These are phyloP conservation scores for Serripes groenlandicus DNA, from an alignment of 2,888 invertebrate genomes.

Conservation along the genomic window DNA sequence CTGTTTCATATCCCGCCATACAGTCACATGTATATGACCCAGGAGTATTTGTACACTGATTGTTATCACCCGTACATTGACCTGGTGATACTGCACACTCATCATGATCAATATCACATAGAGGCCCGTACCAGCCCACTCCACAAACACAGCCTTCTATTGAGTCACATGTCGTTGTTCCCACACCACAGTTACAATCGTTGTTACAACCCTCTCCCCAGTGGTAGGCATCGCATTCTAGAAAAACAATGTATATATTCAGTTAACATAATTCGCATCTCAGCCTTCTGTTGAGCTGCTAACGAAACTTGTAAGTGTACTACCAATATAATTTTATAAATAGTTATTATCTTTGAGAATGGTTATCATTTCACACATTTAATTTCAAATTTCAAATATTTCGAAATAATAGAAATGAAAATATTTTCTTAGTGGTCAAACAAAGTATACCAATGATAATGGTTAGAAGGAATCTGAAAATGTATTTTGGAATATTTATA, in stretches of 20 bases:
- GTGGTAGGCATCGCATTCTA: constrained; percentile 61
- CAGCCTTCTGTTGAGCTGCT: too few species aligned
- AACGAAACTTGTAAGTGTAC: too few species aligned
- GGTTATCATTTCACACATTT: too few species aligned
- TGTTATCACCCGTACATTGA: constrained; percentile 52
- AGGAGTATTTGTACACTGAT: constrained; percentile 58
- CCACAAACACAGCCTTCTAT: constrained; percentile 65
- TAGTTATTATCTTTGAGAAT: too few species aligned
- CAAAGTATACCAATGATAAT: too few species aligned
- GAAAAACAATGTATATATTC: not conserved
- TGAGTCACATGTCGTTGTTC: constrained; percentile 49
- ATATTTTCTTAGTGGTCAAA: too few species aligned
- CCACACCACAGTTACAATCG: constrained; percentile 60
- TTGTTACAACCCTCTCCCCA: constrained; percentile 62
- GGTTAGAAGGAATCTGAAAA: too few species aligned
- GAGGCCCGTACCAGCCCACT: constrained; percentile 62
- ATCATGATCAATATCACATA: constrained; percentile 64
- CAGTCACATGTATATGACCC: constrained; percentile 65
- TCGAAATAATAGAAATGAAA: too few species aligned
- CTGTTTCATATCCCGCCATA: constrained; percentile 48
- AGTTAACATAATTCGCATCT: too few species aligned
- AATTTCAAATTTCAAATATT: too few species aligned
- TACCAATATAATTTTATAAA: too few species aligned
- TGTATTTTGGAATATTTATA: too few species aligned
- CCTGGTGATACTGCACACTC: constrained; percentile 53